Percentiles rank a stretch among this genome's conserved stretches.
Conservation (phyloP, 2,888 invertebrate species). For the Sesia apiformis region DNA sequence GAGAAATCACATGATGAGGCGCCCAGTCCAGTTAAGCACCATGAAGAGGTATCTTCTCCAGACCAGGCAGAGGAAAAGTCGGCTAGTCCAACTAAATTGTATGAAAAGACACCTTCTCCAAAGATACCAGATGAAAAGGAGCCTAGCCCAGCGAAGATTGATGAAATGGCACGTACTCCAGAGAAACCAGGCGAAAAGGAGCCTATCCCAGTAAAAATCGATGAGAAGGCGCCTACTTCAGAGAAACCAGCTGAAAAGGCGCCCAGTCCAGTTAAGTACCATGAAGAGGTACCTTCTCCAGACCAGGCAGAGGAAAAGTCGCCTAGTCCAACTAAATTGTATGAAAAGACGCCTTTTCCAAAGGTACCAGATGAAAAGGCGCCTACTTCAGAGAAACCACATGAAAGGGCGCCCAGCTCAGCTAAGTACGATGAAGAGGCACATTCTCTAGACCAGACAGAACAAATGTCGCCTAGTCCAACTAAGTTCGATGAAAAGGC, state of each 20-base stretch:
- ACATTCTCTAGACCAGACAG: background rate
- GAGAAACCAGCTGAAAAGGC: background rate
- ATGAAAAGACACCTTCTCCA: background rate
- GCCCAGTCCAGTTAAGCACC: constrained; percentile 4
- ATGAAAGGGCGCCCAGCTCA: background rate
- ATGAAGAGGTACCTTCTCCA: background rate
- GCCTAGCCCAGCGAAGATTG: background rate
- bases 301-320: constrained; percentile 1
- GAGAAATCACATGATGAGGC: constrained; percentile 4
- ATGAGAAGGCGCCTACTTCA: background rate
- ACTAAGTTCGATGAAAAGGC: background rate
- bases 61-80: background rate
- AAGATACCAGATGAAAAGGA: constrained; percentile 1
- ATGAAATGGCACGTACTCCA: constrained; percentile 4
- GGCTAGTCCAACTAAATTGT: background rate
- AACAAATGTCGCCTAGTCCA: background rate
- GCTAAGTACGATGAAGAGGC: background rate
- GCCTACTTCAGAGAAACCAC: background rate
- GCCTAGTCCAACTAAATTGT: background rate
- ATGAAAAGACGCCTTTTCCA: background rate
- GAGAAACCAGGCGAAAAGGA: background rate
- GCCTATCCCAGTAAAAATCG: background rate
- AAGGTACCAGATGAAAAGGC: background rate
- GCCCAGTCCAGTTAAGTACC: background rate
- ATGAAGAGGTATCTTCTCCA: constrained; percentile 4